Evolutionary conservation across 2,113 vertebrate species (phyloP), one percentile per base, ranked within the genome.

Genomic region (Pteropus alecto): DNA sequence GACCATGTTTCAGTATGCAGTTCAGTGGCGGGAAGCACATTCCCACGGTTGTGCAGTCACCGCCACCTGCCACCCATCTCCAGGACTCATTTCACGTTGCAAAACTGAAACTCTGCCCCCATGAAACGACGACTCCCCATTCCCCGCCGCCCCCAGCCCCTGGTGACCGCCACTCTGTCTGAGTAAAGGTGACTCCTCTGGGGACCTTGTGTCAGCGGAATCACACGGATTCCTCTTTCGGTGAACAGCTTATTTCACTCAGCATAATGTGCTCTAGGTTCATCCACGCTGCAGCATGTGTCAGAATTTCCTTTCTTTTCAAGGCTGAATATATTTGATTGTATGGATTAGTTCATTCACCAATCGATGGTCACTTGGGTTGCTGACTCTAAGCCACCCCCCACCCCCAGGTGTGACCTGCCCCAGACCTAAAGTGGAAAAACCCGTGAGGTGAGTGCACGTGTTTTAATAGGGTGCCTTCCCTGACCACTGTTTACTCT

Each of bases 101-200:
- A 67, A 56, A 61, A n/a, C 21, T 4, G 11, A 74, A 71, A 28
- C 54, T 60, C 26, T 48, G 18, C 8, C 2, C 67, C 30, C 46
- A 2, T 28, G 5, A n/a, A 33, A 58, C 1, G n/a, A 22, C 4
- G 33, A 35, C 67, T 8, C 58, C 11, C 7, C 3, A 14, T 1
- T 4, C 16, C 5, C 21, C 46, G 14, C 13, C 33, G 10, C 21
- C 7, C 24, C 56, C 7, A 16, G 28, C 7, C 1, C 14, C 54
- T 0, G 14, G 51, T 9, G 14, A 18, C 22, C 33, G 4, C 30
- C 15, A 14, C 54, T 33, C 24, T 28, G 60, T 46, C 35, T 68
- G 19, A 41, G 24, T 21, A 54, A 33, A 16, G 6, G 1, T 84
- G 73, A 63, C 48, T 11, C 0, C 21, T 5, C 61, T 22, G 18